phyloP scores from a whole-genome alignment of 2,888 invertebrate genomes.

The Caenorhabditis japonica region DNA sequence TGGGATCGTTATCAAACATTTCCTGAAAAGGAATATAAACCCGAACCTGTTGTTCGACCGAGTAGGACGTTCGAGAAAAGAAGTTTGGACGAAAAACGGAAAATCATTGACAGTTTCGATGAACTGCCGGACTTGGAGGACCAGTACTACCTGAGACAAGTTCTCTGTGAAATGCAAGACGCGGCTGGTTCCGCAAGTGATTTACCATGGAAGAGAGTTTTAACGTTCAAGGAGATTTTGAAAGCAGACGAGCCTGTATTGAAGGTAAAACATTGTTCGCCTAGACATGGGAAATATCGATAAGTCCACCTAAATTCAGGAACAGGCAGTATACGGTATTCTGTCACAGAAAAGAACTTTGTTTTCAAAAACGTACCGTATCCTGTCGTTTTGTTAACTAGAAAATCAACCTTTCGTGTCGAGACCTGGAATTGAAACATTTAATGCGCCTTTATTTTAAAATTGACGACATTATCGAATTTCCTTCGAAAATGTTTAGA shows the following conservation, averaged over 20 bases:
- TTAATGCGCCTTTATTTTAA: no score
- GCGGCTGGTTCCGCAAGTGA: not conserved
- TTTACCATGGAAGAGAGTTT: conserved; percentile 27
- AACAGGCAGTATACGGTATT: no score
- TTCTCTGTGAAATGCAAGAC: conserved; percentile 36
- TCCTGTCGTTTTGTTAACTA: no score
- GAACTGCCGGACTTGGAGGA: conserved; percentile 53
- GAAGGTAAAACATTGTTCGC: conserved; percentile 17
- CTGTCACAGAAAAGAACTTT: no score
- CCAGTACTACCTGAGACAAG: conserved; percentile 37
- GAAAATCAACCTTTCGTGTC: no score
- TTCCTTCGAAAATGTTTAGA: no score
- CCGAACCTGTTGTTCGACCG: not conserved
- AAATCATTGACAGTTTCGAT: conserved; percentile 17
- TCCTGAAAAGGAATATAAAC: not conserved
- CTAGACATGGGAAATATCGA: no score
- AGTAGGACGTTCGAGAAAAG: conserved; percentile 22
- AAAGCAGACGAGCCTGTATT: conserved; percentile 18
- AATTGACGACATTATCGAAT: no score
- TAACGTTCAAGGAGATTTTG: conserved; percentile 31
- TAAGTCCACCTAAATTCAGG: no score
- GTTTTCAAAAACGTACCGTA: no score
- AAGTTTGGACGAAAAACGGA: conserved; percentile 20
- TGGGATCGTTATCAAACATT: no score
- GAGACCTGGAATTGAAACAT: no score